A percentile compares a stretch with the other conserved stretches of the same genome.
phyloP scores from a whole-genome alignment of 2,888 invertebrate genomes.

The Cantharis nigra region DNA sequence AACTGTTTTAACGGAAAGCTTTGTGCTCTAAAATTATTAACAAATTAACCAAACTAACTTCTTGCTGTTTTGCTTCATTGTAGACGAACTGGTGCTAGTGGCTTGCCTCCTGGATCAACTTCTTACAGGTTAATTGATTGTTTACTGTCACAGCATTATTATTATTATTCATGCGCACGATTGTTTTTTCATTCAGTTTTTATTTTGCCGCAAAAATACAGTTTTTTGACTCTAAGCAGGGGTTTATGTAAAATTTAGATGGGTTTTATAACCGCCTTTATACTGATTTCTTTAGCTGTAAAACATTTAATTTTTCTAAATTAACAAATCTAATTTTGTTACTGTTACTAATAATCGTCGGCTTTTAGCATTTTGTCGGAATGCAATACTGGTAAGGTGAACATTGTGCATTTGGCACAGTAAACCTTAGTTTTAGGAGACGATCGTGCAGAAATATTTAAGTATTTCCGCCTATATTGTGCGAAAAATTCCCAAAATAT shows the following conservation, averaged over 20 bases:
- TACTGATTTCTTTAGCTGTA: background rate
- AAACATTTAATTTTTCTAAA: background rate
- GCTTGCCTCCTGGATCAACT: slow-evolving; percentile 55
- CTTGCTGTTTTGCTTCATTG: slow-evolving; percentile 12
- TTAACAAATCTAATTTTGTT: background rate
- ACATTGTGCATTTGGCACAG: too few species aligned
- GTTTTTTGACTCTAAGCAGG: background rate
- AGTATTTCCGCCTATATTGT: too few species aligned
- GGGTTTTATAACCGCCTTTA: background rate
- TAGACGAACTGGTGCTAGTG: slow-evolving; percentile 60
- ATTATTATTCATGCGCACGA: background rate
- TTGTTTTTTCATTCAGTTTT: background rate
- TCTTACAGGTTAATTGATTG: slow-evolving; percentile 59
- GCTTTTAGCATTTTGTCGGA: too few species aligned
- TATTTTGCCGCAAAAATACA: background rate
- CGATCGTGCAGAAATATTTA: too few species aligned
- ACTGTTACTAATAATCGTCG: too few species aligned
- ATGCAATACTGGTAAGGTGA: too few species aligned
- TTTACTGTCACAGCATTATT: slow-evolving; percentile 18
- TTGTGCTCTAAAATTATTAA: slow-evolving; percentile 1
- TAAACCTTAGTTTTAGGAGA: too few species aligned
- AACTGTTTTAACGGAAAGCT: slow-evolving; percentile 12
- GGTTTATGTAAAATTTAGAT: background rate
- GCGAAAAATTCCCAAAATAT: too few species aligned
- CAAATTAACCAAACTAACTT: slow-evolving; percentile 2